Percentiles rank a stretch among this genome's conserved stretches.
phyloP scores from a whole-genome alignment of 2,797 vertebrate genomes.

The Cossypha polioptera region DNA sequence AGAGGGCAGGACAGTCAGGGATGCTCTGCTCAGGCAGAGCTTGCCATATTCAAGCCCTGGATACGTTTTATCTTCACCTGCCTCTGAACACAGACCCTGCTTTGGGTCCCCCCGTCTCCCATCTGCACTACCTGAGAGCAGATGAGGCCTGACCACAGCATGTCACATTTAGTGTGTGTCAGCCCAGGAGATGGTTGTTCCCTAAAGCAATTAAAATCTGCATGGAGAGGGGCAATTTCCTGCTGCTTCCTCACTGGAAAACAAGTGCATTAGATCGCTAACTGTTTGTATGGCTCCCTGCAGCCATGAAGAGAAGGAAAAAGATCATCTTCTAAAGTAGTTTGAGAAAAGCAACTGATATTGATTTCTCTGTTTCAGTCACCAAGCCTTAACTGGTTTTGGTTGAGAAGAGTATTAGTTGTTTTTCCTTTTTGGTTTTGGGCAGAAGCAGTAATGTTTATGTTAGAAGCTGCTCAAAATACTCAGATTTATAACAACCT shows the following conservation, averaged over 20 bases:
- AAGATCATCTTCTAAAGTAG: neutral
- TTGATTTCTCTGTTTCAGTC: neutral
- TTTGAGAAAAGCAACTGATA: neutral
- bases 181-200: neutral
- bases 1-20: neutral
- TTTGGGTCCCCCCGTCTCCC: neutral
- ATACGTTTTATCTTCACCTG: neutral
- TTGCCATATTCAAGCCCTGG: fast-evolving
- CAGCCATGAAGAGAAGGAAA: neutral
- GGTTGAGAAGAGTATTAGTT: neutral
- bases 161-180: neutral
- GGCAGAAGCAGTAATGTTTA: neutral
- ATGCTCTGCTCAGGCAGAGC: neutral
- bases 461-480: neutral
- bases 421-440: neutral
- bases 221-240: neutral
- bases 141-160: neutral
- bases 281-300: neutral
- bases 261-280: neutral
- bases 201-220: neutral
- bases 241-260: neutral
- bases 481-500: neutral
- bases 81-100: neutral
- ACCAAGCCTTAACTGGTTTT: neutral
- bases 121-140: neutral